A percentile compares a stretch with the other conserved stretches of the same genome.
Evolutionary conservation across 2,113 vertebrate genomes (phyloP).

Genomic region (Calidris pygmaea): DNA sequence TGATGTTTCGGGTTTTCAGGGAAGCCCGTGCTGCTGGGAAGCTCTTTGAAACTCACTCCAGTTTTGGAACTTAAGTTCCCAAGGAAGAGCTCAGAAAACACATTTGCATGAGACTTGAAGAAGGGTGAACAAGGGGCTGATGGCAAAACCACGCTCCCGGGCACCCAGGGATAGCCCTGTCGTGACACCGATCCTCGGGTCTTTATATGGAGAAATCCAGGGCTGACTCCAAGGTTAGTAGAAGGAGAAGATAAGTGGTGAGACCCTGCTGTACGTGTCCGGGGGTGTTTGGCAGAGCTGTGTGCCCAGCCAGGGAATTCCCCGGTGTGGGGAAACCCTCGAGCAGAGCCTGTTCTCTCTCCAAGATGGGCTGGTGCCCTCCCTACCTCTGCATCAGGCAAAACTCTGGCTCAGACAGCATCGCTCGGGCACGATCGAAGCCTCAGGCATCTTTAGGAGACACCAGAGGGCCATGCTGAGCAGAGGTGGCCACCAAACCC

Average conservation of each 20-base stretch:
- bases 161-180: not conserved
- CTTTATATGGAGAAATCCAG: not conserved
- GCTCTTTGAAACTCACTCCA: not conserved
- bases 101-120: not conserved
- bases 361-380: not conserved
- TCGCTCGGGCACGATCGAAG: not conserved
- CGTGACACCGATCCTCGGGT: not conserved
- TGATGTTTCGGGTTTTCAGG: fast-evolving
- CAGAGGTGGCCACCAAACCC: not conserved
- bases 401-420: not conserved
- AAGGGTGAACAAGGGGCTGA: not conserved
- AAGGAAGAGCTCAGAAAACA: not conserved
- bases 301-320: not conserved
- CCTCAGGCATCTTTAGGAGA: not conserved
- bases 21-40: not conserved
- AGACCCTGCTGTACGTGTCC: not conserved
- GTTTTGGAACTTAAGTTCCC: not conserved
- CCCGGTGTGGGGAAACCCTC: not conserved
- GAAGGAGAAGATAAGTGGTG: not conserved
- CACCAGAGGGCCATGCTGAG: fast-evolving
- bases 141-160: not conserved
- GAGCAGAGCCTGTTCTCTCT: not conserved
- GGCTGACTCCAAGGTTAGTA: not conserved
- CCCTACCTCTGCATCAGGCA: fast-evolving
- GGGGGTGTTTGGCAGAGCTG: not conserved